Conservation (phyloP, 2,113 vertebrate species). For the Notothenia coriiceps region DNA sequence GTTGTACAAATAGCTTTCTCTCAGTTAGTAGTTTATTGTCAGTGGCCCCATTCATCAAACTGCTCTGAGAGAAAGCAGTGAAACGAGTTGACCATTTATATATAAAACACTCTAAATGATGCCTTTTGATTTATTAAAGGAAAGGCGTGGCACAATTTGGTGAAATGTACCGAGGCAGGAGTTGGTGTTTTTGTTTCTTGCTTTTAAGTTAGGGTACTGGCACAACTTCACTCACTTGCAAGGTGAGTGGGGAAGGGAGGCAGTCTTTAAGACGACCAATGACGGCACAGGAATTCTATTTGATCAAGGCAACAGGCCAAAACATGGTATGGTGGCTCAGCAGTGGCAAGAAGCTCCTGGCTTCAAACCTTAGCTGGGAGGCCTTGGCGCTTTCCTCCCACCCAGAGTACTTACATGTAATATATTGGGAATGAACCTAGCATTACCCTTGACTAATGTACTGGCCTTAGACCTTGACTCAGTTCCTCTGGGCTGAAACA, state of each 20-base stretch:
- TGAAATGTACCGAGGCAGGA: background rate
- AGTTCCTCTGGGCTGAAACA: constrained; percentile 9
- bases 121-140: constrained; percentile 4
- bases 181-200: background rate
- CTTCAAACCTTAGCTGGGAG: background rate
- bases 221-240: background rate
- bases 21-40: constrained; percentile 34
- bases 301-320: background rate
- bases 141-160: background rate
- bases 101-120: constrained; percentile 16
- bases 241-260: background rate
- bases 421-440: background rate
- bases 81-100: constrained; percentile 8
- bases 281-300: background rate
- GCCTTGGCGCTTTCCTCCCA: background rate
- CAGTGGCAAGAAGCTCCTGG: background rate
- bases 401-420: background rate
- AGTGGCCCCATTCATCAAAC: constrained; percentile 54
- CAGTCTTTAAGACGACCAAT: background rate
- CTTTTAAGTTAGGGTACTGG: background rate
- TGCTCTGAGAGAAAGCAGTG: constrained; percentile 5
- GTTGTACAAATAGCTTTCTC: constrained; percentile 43
- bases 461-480: constrained; percentile 13
- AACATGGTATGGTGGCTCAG: background rate
- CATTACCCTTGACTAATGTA: background rate